A percentile compares a stretch with the other conserved stretches of the same genome.
phyloP scores from a whole-genome alignment of 2,113 vertebrate species.

The Rhinichthys klamathensis region DNA sequence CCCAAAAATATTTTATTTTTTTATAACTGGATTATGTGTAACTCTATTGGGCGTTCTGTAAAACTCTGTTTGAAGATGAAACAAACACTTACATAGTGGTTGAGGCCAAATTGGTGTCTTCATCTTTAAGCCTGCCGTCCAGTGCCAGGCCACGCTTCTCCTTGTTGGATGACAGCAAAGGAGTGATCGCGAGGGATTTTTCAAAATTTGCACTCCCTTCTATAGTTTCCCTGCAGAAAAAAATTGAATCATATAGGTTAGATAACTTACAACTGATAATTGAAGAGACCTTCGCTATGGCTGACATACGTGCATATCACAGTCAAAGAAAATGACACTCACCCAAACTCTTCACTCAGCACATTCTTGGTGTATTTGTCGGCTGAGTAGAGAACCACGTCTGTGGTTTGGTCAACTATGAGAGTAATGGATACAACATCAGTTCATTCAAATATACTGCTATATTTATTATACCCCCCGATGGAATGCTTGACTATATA shows the following conservation, averaged over 20 bases:
- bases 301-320: too few relatives aligned
- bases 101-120: conserved; percentile 93
- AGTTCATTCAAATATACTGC: background rate
- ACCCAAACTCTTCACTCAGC: conserved; percentile 83
- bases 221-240: conserved; percentile 79
- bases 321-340: conserved; percentile 53
- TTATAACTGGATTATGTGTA: background rate
- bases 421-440: conserved; percentile 22
- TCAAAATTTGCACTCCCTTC: conserved; percentile 78
- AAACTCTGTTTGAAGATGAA: background rate
- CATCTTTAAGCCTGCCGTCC: conserved; percentile 89
- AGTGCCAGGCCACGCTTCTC: conserved; percentile 86
- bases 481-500: background rate
- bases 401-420: conserved; percentile 88
- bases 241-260: background rate
- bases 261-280: background rate
- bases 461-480: background rate
- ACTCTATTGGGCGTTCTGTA: background rate
- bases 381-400: conserved; percentile 89
- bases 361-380: conserved; percentile 90
- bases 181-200: conserved; percentile 77
- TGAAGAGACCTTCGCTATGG: background rate
- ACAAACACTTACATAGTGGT: conserved; percentile 81
- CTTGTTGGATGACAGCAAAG: conserved; percentile 76
- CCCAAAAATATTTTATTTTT: too few relatives aligned